Base-by-base conservation (phyloP, 1,140 invertebrate genomes). In the Lepidostoma basale region DNA sequence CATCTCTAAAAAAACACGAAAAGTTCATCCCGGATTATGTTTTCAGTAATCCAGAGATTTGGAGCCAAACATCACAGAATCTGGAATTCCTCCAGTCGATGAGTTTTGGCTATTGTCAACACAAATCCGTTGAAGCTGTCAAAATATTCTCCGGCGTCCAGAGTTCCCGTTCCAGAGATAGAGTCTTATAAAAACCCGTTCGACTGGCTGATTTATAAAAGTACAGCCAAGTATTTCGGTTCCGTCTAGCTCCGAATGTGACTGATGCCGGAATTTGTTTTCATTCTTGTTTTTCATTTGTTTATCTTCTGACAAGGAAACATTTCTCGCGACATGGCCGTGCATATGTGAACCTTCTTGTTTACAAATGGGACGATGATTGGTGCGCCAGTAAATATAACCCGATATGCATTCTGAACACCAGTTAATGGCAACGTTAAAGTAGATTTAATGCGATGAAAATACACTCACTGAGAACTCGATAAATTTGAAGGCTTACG, bases 251-350 rank as follows among this genome's bases (percentile, higher is more conserved):
- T 18, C 9, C 30, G 4, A 20, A 47, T 62, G 59, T 62, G 40
- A 45, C 44, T 45, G 59, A 47, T 22, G 44, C 3, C 23, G 40
- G 59, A 44, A 30, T 62, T 62, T 62, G 28, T 62, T 62, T 47
- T 62, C 59, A 45, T 62, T 62, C 52, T 56, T 56, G 52, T 56
- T 56, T 56, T 56, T 30, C 18, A 56, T 36, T 56, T 56, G 36
- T 56, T 56, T 56, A 56, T 56, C 18, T 20, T 3, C 28, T 33
- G 52, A 20, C 52, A 33, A 56, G 52, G 20, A 36, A 56, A 56
- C 52, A 39, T 39, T 56, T 56, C 52, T 36, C 52, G 22, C 16
- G 22, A 56, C 52, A 56, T 30, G 8, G 4, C n/a, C n/a, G n/a
- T n/a, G n/a, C n/a, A n/a, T 36, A 36, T 36, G 33, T 36, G 33